A percentile compares a stretch with the other conserved stretches of the same genome.
Conservation (phyloP, 2,888 invertebrate species). For the Mimas tiliae region DNA sequence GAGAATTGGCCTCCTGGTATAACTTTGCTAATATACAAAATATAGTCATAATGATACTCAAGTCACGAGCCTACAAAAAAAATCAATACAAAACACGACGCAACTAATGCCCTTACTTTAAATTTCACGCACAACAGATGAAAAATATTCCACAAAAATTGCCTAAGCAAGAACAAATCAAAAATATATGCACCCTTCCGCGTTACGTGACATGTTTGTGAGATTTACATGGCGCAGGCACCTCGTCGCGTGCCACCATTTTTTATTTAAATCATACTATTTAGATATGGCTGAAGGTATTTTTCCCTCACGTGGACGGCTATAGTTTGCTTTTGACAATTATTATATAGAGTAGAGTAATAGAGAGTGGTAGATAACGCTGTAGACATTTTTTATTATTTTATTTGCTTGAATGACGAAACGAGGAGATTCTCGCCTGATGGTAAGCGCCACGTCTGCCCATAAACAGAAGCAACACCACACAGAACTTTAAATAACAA, state of each 20-base stretch:
- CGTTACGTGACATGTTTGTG: slow-evolving; percentile 76
- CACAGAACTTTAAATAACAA: too few relatives aligned
- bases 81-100: slow-evolving; percentile 6
- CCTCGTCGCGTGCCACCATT: slow-evolving; percentile 79
- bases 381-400: too few relatives aligned
- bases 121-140: slow-evolving; percentile 26
- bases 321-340: too few relatives aligned
- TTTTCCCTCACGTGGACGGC: slow-evolving; percentile 54
- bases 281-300: slow-evolving; percentile 77
- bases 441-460: too few relatives aligned
- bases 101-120: slow-evolving; percentile 13
- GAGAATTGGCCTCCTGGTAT: too few relatives aligned
- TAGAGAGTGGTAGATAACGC: too few relatives aligned
- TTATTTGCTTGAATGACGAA: too few relatives aligned
- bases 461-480: too few relatives aligned
- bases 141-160: slow-evolving; percentile 61
- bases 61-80: not conserved
- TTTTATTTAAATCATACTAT: slow-evolving; percentile 83
- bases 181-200: slow-evolving; percentile 84
- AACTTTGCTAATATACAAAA: not conserved
- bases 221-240: slow-evolving; percentile 76
- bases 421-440: too few relatives aligned
- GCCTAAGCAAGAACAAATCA: slow-evolving; percentile 81
- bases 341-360: too few relatives aligned
- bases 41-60: not conserved